Conservation (phyloP, 2,113 vertebrate genomes). For the Entomyzon cyanotis region DNA sequence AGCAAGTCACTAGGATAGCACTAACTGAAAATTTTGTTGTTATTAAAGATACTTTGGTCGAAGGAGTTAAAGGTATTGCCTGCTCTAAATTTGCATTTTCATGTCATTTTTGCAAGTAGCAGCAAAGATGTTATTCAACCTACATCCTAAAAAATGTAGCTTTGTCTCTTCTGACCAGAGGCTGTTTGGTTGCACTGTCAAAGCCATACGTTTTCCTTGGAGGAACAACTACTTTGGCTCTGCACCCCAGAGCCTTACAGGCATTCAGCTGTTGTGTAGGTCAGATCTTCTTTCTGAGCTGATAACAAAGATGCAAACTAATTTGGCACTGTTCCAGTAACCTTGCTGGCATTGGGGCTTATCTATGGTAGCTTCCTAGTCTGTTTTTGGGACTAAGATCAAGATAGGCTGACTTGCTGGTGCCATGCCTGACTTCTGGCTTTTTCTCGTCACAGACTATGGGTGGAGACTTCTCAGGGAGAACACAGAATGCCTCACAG, state of each 20-base stretch:
- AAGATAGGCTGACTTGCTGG: not conserved
- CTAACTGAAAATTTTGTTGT: not conserved
- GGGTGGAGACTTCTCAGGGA: constrained; percentile 92
- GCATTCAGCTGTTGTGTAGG: not conserved
- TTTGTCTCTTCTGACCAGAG: not conserved
- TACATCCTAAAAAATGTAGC: not conserved
- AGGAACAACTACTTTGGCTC: not conserved
- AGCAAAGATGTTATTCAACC: not conserved
- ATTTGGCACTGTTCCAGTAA: not conserved
- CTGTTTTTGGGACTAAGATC: not conserved
- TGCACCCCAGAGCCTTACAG: not conserved
- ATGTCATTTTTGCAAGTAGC: not conserved
- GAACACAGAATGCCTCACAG: constrained; percentile 84
- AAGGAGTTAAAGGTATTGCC: not conserved
- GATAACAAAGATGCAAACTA: not conserved
- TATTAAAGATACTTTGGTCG: not conserved
- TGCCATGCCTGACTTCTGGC: not conserved
- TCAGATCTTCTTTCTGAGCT: not conserved
- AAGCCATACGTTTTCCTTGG: not conserved
- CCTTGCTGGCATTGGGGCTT: not conserved
- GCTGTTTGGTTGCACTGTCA: not conserved
- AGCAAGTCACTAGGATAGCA: not conserved
- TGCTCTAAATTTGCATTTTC: not conserved
- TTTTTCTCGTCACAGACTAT: constrained; percentile 83
- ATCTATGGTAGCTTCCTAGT: not conserved